A percentile compares a stretch with the other conserved stretches of the same genome.
phyloP scores from a whole-genome alignment of 1,140 invertebrate species.

The Diachasmimorpha longicaudata region DNA sequence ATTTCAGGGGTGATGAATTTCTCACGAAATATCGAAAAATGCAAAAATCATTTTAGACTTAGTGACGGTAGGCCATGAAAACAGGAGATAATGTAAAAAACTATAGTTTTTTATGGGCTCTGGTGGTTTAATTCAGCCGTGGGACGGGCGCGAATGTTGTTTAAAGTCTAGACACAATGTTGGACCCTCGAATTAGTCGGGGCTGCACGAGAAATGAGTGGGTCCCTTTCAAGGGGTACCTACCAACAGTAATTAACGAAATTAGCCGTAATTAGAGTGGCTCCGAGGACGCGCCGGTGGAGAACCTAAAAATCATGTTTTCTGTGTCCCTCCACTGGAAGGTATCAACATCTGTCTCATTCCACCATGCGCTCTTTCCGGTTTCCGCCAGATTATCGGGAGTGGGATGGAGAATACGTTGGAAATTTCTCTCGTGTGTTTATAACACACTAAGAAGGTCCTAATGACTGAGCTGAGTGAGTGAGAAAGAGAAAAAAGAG shows the following conservation, averaged over 20 bases:
- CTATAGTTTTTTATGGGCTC: neutral
- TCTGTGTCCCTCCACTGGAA: neutral
- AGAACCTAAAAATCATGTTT: conserved; percentile 5
- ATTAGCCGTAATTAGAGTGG: conserved; percentile 60
- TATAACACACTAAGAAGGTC: conserved; percentile 29
- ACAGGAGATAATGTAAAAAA: neutral
- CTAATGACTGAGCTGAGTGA: conserved; percentile 42
- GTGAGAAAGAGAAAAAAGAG: neutral
- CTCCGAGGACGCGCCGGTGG: conserved; percentile 25
- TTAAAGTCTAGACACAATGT: conserved; percentile 61
- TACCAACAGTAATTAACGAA: conserved; percentile 55
- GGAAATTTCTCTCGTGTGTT: conserved; percentile 29
- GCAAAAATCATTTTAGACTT: neutral
- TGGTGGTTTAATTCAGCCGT: conserved; percentile 20
- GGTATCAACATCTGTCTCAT: conserved; percentile 24
- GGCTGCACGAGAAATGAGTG: conserved; percentile 39
- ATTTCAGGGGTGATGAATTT: neutral
- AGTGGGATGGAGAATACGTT: neutral
- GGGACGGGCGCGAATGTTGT: conserved; percentile 54
- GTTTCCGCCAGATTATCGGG: conserved; percentile 2
- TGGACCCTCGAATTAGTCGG: conserved; percentile 56
- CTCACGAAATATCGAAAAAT: neutral
- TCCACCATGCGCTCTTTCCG: conserved; percentile 1
- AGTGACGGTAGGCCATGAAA: neutral
- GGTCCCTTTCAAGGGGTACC: conserved; percentile 28